A percentile compares a stretch with the other conserved stretches of the same genome.
These are phyloP conservation scores for Heliconius eleuchia DNA, from an alignment of 1,140 invertebrate species.

Conservation along the genomic window DNA sequence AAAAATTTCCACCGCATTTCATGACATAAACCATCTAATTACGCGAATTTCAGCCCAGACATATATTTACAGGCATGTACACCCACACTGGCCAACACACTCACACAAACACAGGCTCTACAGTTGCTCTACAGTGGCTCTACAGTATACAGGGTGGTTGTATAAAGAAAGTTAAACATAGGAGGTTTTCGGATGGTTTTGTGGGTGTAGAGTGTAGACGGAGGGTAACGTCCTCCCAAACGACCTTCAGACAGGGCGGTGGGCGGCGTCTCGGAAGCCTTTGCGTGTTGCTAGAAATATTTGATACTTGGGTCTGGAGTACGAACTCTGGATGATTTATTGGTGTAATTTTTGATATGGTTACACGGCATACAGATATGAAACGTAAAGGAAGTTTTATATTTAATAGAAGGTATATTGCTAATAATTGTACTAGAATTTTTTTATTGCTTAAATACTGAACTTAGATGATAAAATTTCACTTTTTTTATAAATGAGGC, in stretches of 20 bases:
- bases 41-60: slow-evolving; percentile 25
- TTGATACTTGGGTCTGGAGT: slow-evolving; percentile 38
- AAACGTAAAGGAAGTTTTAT: neutral
- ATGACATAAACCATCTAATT: slow-evolving; percentile 20
- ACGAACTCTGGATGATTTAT: slow-evolving; percentile 31
- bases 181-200: slow-evolving; percentile 38
- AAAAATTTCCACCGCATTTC: slow-evolving; percentile 18
- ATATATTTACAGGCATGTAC: slow-evolving; percentile 14
- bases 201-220: slow-evolving; percentile 47
- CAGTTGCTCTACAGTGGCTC: slow-evolving; percentile 8
- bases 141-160: slow-evolving; percentile 26
- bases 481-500: no score
- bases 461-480: no score
- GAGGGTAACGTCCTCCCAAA: slow-evolving; percentile 62
- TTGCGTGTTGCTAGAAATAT: slow-evolving; percentile 35
- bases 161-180: slow-evolving; percentile 29
- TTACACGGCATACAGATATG: neutral
- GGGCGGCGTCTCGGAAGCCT: slow-evolving; percentile 61
- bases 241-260: slow-evolving; percentile 70
- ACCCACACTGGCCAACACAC: neutral
- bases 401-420: neutral
- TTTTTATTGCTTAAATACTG: no score
- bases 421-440: no score
- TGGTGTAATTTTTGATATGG: neutral
- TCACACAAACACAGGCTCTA: slow-evolving; percentile 1